phyloP scores from a whole-genome alignment of 2,888 invertebrate species.

The Creontiades dilutus region DNA sequence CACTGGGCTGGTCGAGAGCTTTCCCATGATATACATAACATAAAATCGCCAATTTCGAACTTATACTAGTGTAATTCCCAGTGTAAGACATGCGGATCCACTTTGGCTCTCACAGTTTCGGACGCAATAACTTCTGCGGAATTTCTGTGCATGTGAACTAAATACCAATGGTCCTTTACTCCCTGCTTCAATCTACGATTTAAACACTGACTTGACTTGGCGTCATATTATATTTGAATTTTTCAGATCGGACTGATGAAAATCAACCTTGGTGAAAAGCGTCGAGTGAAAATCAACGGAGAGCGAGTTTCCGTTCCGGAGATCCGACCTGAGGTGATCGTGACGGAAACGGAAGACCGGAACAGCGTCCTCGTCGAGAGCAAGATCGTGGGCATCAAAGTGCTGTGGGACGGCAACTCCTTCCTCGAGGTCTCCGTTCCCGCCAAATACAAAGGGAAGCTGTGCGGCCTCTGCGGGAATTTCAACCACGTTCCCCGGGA shows the following conservation, averaged over 20 bases:
- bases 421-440: constrained; percentile 92
- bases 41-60: no score
- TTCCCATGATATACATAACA: no score
- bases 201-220: no score
- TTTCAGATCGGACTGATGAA: constrained; percentile 83
- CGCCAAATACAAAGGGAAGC: constrained; percentile 84
- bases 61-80: no score
- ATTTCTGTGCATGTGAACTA: no score
- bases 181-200: no score
- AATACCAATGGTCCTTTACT: no score
- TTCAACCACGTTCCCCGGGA: constrained; percentile 93
- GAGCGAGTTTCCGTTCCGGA: constrained; percentile 87
- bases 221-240: background rate
- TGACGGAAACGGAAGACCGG: constrained; percentile 83
- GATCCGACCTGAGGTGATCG: constrained; percentile 79
- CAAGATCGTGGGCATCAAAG: constrained; percentile 85
- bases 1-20: no score
- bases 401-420: constrained; percentile 96
- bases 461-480: constrained; percentile 97
- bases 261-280: constrained; percentile 91
- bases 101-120: no score
- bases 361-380: constrained; percentile 83
- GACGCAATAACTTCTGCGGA: no score
- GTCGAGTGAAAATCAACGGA: constrained; percentile 92
- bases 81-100: no score